A percentile compares a stretch with the other conserved stretches of the same genome.
Conservation (phyloP, 2,888 invertebrate genomes). For the Cynaeus angustus region DNA sequence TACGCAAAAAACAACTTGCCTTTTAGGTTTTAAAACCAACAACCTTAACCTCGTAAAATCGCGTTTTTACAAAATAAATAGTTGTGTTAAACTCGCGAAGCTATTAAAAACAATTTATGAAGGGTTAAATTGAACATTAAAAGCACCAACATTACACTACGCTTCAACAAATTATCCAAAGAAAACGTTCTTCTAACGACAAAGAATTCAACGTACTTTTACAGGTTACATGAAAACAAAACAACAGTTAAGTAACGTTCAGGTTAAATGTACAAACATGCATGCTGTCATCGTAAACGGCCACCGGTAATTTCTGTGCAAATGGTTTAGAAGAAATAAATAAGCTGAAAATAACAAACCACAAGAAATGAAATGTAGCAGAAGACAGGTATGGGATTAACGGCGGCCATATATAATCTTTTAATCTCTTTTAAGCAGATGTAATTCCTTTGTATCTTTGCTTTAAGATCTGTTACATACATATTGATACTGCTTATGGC, state of each 20-base stretch:
- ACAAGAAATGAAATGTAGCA: neutral
- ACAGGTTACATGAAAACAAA: neutral
- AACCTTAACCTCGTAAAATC: constrained; percentile 5
- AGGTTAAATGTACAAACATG: neutral
- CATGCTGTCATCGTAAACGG: neutral
- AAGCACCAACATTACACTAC: constrained; percentile 3
- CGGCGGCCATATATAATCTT: neutral
- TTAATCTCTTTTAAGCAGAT: neutral
- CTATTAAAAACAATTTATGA: constrained; percentile 11
- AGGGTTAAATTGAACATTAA: constrained; percentile 9
- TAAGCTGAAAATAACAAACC: neutral
- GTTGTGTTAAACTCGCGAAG: constrained; percentile 5
- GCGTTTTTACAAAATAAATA: neutral
- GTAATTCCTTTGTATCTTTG: neutral
- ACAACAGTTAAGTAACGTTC: constrained; percentile 8
- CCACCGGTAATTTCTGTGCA: neutral
- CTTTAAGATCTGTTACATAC: neutral
- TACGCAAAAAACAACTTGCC: neutral
- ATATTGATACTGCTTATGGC: neutral
- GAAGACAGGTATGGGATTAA: neutral
- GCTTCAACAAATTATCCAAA: constrained; percentile 8
- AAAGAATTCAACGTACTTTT: neutral
- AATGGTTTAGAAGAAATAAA: neutral
- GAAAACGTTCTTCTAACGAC: neutral
- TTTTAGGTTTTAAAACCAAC: neutral